phyloP scores from a whole-genome alignment of 2,113 vertebrate genomes.

The Otus sunia region DNA sequence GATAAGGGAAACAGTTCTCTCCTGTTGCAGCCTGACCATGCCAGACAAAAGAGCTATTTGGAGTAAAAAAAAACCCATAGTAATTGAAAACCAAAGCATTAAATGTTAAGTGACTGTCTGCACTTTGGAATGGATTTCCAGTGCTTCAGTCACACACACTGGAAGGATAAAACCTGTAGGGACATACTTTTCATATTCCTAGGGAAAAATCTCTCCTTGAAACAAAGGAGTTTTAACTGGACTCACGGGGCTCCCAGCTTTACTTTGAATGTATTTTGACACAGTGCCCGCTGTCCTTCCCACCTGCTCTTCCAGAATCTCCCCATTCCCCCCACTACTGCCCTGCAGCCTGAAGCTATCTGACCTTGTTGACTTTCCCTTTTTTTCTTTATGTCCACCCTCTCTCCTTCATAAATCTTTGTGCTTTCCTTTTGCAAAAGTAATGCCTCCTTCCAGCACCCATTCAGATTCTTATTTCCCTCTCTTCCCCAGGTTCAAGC shows the following conservation, averaged over 20 bases:
- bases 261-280: neutral
- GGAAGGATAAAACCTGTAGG: neutral
- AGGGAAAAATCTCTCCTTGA: neutral
- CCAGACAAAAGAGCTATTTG: neutral
- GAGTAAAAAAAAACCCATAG: accelerated
- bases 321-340: neutral
- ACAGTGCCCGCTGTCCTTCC: neutral
- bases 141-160: neutral
- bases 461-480: neutral
- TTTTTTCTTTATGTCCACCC: neutral
- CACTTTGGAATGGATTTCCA: neutral
- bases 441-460: neutral
- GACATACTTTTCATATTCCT: neutral
- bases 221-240: neutral
- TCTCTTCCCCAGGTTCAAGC: neutral
- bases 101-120: neutral
- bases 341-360: neutral
- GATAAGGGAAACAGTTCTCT: neutral
- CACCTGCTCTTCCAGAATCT: neutral
- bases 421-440: neutral
- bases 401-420: neutral
- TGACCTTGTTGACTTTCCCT: neutral
- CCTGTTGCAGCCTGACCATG: neutral
- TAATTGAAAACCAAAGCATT: neutral
- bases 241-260: neutral